Percentiles rank a stretch among this genome's conserved stretches.
phyloP scores from a whole-genome alignment of 1,140 invertebrate genomes.

The Nylanderia fulva region DNA sequence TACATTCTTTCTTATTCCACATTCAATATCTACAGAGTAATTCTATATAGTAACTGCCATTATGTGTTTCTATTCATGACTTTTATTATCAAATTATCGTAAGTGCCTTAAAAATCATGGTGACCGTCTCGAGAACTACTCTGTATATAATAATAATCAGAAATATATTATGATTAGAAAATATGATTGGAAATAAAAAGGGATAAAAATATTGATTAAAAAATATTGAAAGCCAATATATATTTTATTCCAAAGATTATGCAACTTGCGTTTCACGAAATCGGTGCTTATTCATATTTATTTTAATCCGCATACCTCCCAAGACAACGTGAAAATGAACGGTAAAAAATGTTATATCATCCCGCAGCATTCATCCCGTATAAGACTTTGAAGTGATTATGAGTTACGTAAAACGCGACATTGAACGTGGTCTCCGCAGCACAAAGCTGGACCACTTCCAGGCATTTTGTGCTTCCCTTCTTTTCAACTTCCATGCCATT shows the following conservation, averaged over 20 bases:
- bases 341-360: not conserved
- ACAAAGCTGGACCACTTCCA: constrained; percentile 66
- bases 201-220: not conserved
- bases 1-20: not conserved
- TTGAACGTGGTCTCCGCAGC: constrained; percentile 28
- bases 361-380: not conserved
- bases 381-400: constrained; percentile 45
- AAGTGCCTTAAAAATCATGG: no score
- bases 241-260: not conserved
- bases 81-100: no score
- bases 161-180: not conserved
- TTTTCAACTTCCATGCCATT: constrained; percentile 29
- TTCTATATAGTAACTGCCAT: no score
- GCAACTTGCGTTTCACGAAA: not conserved
- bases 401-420: constrained; percentile 52
- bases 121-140: no score
- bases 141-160: no score
- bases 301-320: not conserved
- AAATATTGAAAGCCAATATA: not conserved
- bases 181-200: no score
- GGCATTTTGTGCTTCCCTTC: constrained; percentile 27
- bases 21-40: no score
- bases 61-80: no score
- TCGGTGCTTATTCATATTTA: not conserved
- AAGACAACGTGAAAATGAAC: not conserved